Evolutionary conservation across 2,888 invertebrate species (phyloP).

Genomic region (Aromia moschata): DNA sequence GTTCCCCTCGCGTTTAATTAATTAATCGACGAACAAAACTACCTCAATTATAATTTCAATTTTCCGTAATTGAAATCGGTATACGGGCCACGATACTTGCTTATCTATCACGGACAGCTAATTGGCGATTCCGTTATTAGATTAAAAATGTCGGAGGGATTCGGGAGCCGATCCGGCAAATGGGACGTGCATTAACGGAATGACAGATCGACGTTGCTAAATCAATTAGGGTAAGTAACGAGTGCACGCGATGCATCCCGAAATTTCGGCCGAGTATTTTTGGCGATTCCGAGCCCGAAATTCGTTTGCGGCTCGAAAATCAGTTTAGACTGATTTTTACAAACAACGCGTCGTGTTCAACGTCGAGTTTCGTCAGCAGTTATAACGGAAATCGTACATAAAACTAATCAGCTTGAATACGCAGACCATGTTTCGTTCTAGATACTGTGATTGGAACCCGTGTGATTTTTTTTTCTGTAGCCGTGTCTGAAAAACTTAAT

Average conservation of each 20-base stretch:
- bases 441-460: too few species aligned
- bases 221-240: conserved; percentile 57
- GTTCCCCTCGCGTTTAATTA: conserved; percentile 43
- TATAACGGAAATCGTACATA: too few species aligned
- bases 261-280: conserved; percentile 3
- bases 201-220: conserved; percentile 53
- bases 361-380: too few species aligned
- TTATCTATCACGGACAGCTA: conserved; percentile 52
- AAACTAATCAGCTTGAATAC: too few species aligned
- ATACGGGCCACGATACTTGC: conserved; percentile 30
- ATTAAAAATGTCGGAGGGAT: conserved; percentile 56
- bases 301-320: too few species aligned
- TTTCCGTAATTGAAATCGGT: conserved; percentile 55
- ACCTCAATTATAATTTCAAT: conserved; percentile 57
- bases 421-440: too few species aligned
- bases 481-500: too few species aligned
- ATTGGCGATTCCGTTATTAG: conserved; percentile 58
- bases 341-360: too few species aligned
- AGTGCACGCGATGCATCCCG: conserved; percentile 15
- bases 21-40: conserved; percentile 47
- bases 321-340: too few species aligned
- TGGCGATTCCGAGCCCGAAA: too few species aligned
- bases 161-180: conserved; percentile 54
- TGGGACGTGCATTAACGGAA: conserved; percentile 55
- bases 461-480: too few species aligned